These are phyloP conservation scores for Dichetophora obliterata DNA, from an alignment of 2,888 invertebrate genomes.

Conservation along the genomic window DNA sequence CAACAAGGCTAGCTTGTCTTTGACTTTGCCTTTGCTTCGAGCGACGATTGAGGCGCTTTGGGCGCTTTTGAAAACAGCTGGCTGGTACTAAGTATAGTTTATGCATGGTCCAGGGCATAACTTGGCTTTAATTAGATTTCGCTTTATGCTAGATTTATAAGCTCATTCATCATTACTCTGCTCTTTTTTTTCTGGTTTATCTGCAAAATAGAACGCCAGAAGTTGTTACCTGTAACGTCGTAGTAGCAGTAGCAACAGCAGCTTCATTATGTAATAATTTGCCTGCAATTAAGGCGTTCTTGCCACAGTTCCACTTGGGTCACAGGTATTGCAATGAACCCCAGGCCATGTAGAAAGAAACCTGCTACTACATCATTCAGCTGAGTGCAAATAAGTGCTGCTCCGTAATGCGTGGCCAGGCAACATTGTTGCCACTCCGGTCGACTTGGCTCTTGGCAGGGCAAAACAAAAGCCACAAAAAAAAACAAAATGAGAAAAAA, in stretches of 20 bases:
- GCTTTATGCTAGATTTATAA: constrained; percentile 24
- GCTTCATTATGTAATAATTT: constrained; percentile 17
- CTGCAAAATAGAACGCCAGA: not conserved
- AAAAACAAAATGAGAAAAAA: not conserved
- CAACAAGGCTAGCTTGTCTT: too few relatives aligned
- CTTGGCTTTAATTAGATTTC: constrained; percentile 20
- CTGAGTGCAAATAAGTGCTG: not conserved
- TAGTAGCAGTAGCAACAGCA: not conserved
- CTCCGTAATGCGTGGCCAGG: constrained; percentile 22
- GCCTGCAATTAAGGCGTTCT: not conserved
- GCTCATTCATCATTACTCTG: constrained; percentile 9
- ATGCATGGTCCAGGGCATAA: not conserved
- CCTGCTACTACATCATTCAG: too few relatives aligned
- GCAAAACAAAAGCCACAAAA: not conserved
- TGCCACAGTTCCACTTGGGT: not conserved
- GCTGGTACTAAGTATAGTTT: not conserved
- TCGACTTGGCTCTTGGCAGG: not conserved
- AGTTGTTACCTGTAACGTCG: not conserved
- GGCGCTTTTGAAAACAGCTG: too few relatives aligned
- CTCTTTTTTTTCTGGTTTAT: not conserved
- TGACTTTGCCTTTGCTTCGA: too few relatives aligned
- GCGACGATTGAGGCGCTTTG: too few relatives aligned
- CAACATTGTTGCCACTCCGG: constrained; percentile 1
- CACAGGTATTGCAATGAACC: not conserved
- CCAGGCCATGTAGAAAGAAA: too few relatives aligned